Base-by-base conservation (phyloP, 2,888 invertebrate species). In the Nymphalis c-album region DNA sequence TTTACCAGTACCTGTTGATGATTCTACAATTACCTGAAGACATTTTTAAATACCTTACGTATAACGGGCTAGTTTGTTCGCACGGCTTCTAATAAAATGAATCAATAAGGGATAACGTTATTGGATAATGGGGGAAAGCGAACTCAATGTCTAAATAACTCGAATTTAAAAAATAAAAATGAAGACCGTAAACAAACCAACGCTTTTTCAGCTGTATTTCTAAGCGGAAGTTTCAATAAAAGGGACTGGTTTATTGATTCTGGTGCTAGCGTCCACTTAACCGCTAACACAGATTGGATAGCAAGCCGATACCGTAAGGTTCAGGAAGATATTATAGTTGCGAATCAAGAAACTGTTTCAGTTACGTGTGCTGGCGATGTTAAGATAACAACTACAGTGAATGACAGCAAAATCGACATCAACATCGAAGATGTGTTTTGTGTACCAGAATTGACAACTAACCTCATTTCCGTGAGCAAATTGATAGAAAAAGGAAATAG, bases 241-340 rank as follows among this genome's bases (percentile, higher is more conserved):
- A 53, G 40, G 13, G 72, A 71, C 16, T 76, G 74, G 74, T 75
- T 75, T 57, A 61, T 74, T 20, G 71, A 76, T 57, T 71, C 68
- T 0, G 74, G 74, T 8, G 74, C 76, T 18, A 74, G 74, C 58
- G 59, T 55, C 3, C 74, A 76, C 48, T 63, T 76, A 51, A 71
- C 70, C 7, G 47, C 73, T 18, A 50, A 50, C 10, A 6, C 20
- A 18, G 50, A 50, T 50, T 50, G 50, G 50, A 50, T 50, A 6
- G 6, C 50, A 1, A 50, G 50, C 10, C 6, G 50, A 50, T 50
- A 50, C 10, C 50, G 50, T 18, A 50, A 50, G 20, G 50, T 50
- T 50, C 20, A 50, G 7, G 1, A 50, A 50, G 50, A 50, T 8
- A 50, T 50, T 1, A 50, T 50, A 10, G 50, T 50, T 7, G 50